Conservation (phyloP, 2,888 invertebrate genomes). For the Chorisops tibialis region DNA sequence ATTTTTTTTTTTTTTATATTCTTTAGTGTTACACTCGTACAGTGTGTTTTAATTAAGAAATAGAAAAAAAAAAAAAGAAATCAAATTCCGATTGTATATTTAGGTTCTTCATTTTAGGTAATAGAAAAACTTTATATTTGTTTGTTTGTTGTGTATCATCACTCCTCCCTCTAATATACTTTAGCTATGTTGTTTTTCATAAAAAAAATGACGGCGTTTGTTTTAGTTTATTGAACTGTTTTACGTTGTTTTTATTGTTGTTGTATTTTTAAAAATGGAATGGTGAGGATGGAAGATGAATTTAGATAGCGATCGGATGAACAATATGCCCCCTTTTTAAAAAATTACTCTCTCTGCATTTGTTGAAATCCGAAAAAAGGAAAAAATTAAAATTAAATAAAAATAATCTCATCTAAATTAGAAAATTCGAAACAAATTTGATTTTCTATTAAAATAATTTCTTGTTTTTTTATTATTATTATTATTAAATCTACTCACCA, state of each 20-base stretch:
- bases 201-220: conserved; percentile 1
- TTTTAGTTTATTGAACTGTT: conserved; percentile 1
- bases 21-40: background rate
- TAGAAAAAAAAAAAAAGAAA: conserved; percentile 11
- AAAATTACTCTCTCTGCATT: conserved; percentile 15
- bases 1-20: background rate
- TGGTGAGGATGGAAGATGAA: conserved; percentile 35
- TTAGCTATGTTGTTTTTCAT: conserved; percentile 1
- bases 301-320: conserved; percentile 20
- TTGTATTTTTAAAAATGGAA: conserved; percentile 33
- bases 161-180: background rate
- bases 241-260: conserved; percentile 10
- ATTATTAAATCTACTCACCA: conserved; percentile 16
- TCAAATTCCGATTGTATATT: background rate
- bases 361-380: background rate
- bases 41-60: background rate
- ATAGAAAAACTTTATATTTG: background rate
- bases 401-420: background rate
- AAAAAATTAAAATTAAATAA: background rate
- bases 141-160: background rate
- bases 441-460: background rate
- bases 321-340: conserved; percentile 26
- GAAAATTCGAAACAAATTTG: background rate
- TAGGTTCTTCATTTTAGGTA: background rate
- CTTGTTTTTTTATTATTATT: background rate